Conservation (phyloP, 2,113 vertebrate species). For the Alligator sinensis region DNA sequence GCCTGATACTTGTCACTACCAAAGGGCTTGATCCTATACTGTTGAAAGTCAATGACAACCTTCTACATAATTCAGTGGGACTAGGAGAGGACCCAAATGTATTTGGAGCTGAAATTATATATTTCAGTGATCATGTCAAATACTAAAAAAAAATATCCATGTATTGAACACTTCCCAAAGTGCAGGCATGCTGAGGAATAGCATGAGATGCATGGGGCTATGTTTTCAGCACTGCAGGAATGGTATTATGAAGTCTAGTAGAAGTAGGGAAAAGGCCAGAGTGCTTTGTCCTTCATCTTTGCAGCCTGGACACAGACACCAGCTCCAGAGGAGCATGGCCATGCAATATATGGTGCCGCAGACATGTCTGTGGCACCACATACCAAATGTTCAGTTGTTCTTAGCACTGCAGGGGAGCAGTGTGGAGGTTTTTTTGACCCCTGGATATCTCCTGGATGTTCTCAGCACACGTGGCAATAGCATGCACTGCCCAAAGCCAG, state of each 20-base stretch:
- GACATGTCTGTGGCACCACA: too few species aligned
- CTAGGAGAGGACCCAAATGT: not conserved
- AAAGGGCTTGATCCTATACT: not conserved
- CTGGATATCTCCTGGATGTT: too few species aligned
- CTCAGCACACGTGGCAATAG: too few species aligned
- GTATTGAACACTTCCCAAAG: not conserved
- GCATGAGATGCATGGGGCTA: not conserved
- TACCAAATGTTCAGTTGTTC: too few species aligned
- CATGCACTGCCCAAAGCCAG: too few species aligned
- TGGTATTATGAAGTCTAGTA: not conserved
- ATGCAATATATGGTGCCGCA: too few species aligned
- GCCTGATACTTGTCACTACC: not conserved
- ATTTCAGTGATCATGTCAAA: not conserved
- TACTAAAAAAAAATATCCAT: rapidly evolving
- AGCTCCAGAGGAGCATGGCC: too few species aligned
- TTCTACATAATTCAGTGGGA: not conserved
- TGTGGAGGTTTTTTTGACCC: too few species aligned
- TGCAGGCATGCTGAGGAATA: not conserved
- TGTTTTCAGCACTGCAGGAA: not conserved
- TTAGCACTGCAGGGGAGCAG: too few species aligned
- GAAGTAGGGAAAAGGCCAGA: not conserved
- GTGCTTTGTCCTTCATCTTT: not conserved
- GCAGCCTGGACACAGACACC: not conserved
- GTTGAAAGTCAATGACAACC: not conserved
- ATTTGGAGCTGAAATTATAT: not conserved